Base-by-base conservation (phyloP, 2,113 vertebrate genomes). In the Psittacula cyanocephala region DNA sequence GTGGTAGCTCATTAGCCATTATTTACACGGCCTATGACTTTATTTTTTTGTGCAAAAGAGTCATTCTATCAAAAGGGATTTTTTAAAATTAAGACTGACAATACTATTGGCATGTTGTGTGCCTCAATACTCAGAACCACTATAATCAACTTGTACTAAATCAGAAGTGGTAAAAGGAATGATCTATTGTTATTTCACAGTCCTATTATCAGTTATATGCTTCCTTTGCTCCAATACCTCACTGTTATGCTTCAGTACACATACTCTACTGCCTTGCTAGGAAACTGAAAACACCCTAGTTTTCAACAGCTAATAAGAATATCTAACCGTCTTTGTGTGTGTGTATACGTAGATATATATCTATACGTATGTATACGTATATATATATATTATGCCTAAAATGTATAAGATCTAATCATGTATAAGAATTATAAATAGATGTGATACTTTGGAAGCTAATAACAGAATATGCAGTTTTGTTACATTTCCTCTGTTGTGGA, bases 11-110 rank as follows among this genome's bases (percentile, higher is more conserved):
- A 96, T 97, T 97, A 96, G 15, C 44, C 57, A 22, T 85, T 52
- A 96, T 95, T 97, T 95, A 86, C 75, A 83, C 43, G 35, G 15
- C 74, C 37, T 88, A 68, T 63, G 29, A 87, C 17, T 85, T 86
- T 72, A 35, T 20, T 17, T 44, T 44, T 20, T 50, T 60, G 63
- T 68, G 67, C 39, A 84, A 81, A 83, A 37, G 78, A 96, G 78
- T 47, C 49, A 44, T 50, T 47, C 52, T 83, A 70, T 78, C 86
- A 93, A 69, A 59, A 86, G 22, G 28, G 47, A 90, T 84, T 59
- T 53, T 71, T 91, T 92, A 57, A 86, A 96, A 82, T 81, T 29
- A 96, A 92, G 70, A 97, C 91, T 88, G 68, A 82, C 13, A 92
- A 33, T 72, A 86, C 68, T 27, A 82, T 28, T 63, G 79, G 18